Base-by-base conservation (phyloP, 2,888 invertebrate genomes). In the Epistrophe eligans region DNA sequence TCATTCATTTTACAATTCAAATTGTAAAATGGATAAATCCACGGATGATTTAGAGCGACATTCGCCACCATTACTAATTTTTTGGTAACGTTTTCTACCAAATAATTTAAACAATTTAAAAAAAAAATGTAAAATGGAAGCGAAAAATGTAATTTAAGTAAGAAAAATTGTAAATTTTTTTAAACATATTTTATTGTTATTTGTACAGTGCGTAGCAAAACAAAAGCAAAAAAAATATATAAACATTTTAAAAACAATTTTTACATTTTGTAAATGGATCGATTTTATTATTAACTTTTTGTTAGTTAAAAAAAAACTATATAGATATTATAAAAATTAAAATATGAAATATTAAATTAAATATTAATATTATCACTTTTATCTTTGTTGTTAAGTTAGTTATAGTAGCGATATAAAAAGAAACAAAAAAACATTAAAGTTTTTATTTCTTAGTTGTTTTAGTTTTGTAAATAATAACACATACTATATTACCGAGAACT, bases 241-340 rank as follows among this genome's bases (percentile, higher is more conserved):
- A 32, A 55, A 50, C 43, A 74, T 79, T 80, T 50, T 74, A 80
- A 48, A 73, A 74, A 70, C 70, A 70, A 73, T 79, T 84, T 89
- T 89, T 89, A 89, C 89, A 90, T 89, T 91, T 91, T 92, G 91
- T 92, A 92, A 92, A 92, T 92, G 92, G 91, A 92, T 92, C 92
- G 93, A 92, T 92, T 91, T 92, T 92, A 92, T 91, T 89, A 89
- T 84, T 83, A 88, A 87, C 88, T 88, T 80, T 88, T 88, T 88
- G 84, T 88, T 88, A 88, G 88, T 88, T 80, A 88, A 88, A 88
- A 84, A 83, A 77, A 83, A 77, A 87, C 77, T 82, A 83, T 74
- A 88, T 79, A 24, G 24, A 84, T 82, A 71, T 62, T 70, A 82
- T 40, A 81, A 57, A 62, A 43, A 48, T 48, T n/a, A 77, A 70